Conservation (phyloP, 1,140 invertebrate genomes). For the Bradynema listronoti region DNA sequence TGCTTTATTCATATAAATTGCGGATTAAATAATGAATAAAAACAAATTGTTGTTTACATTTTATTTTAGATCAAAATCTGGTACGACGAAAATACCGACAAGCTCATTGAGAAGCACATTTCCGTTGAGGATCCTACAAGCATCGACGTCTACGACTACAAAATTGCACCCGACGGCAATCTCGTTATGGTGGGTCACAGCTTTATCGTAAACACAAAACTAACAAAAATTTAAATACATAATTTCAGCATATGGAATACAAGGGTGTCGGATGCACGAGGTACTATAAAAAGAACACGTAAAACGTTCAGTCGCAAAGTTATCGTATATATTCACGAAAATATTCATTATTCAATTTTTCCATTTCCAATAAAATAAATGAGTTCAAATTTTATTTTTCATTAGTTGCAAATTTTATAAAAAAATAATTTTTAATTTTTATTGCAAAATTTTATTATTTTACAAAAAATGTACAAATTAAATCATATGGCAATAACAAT, state of each 20-base stretch:
- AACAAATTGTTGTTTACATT: background rate
- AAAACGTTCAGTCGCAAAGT: slow-evolving; percentile 24
- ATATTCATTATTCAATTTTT: too few species aligned
- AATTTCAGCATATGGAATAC: slow-evolving; percentile 34
- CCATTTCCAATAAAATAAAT: too few species aligned
- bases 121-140: slow-evolving; percentile 19
- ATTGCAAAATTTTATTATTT: too few species aligned
- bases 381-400: too few species aligned
- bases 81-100: slow-evolving; percentile 24
- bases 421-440: too few species aligned
- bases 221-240: slow-evolving; percentile 2
- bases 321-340: too few species aligned
- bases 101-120: slow-evolving; percentile 25
- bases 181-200: slow-evolving; percentile 30
- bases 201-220: background rate
- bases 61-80: slow-evolving; percentile 29
- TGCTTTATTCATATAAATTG: slow-evolving; percentile 4
- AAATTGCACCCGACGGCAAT: slow-evolving; percentile 21
- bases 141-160: slow-evolving; percentile 27
- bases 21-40: background rate
- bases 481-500: too few species aligned
- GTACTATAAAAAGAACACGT: slow-evolving; percentile 30
- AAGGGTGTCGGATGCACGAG: slow-evolving; percentile 25
- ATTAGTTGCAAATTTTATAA: too few species aligned
- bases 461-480: too few species aligned